Conservation (phyloP, 2,113 vertebrate genomes). For the Paracanthobrama guichenoti region DNA sequence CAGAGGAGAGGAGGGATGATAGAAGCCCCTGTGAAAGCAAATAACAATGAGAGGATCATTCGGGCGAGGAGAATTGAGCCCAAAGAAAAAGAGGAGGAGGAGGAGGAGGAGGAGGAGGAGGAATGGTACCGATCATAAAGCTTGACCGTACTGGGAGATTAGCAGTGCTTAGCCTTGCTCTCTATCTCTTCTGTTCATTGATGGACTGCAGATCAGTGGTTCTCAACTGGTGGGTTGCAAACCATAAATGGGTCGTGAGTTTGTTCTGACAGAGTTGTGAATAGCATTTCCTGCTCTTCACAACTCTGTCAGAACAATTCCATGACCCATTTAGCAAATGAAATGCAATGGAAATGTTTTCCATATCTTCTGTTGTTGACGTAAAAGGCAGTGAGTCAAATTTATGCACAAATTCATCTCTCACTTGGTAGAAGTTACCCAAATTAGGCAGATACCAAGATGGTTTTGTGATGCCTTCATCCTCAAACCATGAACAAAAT, state of each 20-base stretch:
- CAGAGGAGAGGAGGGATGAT: background rate
- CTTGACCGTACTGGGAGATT: slow-evolving; percentile 28
- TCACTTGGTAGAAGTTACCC: background rate
- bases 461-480: background rate
- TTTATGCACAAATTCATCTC: background rate
- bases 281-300: background rate
- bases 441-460: background rate
- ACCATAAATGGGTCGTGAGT: background rate
- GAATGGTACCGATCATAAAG: background rate
- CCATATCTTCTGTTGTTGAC: background rate
- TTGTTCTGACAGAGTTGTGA: background rate
- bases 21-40: slow-evolving; percentile 12
- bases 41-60: slow-evolving; percentile 14
- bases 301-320: background rate
- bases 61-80: background rate
- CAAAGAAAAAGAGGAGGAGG: background rate
- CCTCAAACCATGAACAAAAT: background rate
- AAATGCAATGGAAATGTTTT: background rate
- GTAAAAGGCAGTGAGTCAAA: background rate
- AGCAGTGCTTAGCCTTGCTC: slow-evolving; percentile 1
- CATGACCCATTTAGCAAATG: background rate
- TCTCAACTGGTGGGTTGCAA: background rate
- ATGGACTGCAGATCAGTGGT: slow-evolving; percentile 41
- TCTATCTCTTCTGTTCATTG: slow-evolving; percentile 5
- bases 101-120: background rate